Percentiles rank a stretch among this genome's conserved stretches.
phyloP scores from a whole-genome alignment of 2,888 invertebrate species.

The Noctua comes region DNA sequence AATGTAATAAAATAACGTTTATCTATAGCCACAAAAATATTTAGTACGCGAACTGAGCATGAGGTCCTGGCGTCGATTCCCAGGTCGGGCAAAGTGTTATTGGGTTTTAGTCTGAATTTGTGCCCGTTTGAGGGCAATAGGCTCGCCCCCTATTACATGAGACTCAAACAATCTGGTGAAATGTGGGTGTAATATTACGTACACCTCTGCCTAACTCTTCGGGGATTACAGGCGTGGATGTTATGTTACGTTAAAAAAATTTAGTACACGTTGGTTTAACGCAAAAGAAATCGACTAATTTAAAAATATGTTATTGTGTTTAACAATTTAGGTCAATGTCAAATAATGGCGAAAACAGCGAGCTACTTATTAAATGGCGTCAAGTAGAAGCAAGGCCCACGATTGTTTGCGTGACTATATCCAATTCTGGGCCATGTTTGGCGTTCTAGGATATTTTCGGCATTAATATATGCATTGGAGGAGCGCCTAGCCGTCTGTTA shows the following conservation, averaged over 20 bases:
- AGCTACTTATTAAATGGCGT: constrained; percentile 58
- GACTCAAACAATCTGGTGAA: no score
- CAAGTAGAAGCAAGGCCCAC: constrained; percentile 66
- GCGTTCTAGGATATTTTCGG: constrained; percentile 76
- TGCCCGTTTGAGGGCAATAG: no score
- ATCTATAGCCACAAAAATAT: neutral
- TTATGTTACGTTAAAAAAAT: neutral
- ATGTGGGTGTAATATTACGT: no score
- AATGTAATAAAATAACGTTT: neutral
- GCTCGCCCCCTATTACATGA: no score
- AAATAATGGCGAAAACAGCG: constrained; percentile 48
- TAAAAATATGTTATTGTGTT: constrained; percentile 26
- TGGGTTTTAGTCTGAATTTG: no score
- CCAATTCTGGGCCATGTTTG: constrained; percentile 75
- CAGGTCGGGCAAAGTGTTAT: no score
- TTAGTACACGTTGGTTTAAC: neutral
- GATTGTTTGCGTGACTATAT: constrained; percentile 77
- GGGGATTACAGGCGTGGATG: no score
- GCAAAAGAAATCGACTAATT: neutral
- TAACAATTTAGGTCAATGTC: constrained; percentile 58
- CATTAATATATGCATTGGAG: constrained; percentile 70
- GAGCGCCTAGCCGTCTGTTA: constrained; percentile 66
- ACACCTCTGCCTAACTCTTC: no score
- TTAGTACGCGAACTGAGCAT: no score
- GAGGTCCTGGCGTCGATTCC: no score